Base-by-base conservation (phyloP, 1,140 invertebrate genomes). In the Drosophila orosa region DNA sequence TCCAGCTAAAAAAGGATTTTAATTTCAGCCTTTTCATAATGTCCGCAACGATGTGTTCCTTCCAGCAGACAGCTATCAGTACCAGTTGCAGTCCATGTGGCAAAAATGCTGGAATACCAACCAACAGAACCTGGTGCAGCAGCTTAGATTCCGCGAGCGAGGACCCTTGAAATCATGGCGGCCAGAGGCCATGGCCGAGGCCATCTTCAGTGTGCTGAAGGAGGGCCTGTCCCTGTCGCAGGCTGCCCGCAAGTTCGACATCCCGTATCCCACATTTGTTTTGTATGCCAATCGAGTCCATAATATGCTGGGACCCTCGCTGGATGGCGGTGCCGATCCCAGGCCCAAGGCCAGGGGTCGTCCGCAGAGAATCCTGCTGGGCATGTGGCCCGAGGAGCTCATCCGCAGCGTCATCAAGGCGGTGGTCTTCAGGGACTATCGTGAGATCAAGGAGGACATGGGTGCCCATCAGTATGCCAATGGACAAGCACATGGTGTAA, bases 41-140 rank as follows among this genome's bases (percentile, higher is more conserved):
- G 54, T 42, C 13, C 56, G 31, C 48, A 5, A 5, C 54, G 61
- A 90, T 62, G 74, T 73, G 74, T 91, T 35, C 50, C 91, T 92
- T 92, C 92, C 93, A 95, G 95, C 96, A 96, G 97, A 97, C 94
- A 97, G 96, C 94, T 98, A 98, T 94, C 97, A 98, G 92, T 97
- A 97, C 92, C 97, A 98, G 92, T 93, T 98, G 91, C 97, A 98
- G 92, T 97, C 96, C 35, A 97, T 97, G 95, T 98, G 97, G 97
- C 97, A 98, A 92, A 98, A 97, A 91, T 97, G 97, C 92, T 98
- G 97, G 97, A 97, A 96, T 91, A 97, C 96, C 56, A 97, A 97
- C 92, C 96, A 97, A 92, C 90, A 91, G 65, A 96, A 95, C 74
- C 93, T 97, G 76, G 95, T 97, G 33, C 97, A 98, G 92, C 97